Percentiles rank a stretch among this genome's conserved stretches.
phyloP scores from a whole-genome alignment of 2,797 vertebrate genomes.

The Cossypha niveicapilla region DNA sequence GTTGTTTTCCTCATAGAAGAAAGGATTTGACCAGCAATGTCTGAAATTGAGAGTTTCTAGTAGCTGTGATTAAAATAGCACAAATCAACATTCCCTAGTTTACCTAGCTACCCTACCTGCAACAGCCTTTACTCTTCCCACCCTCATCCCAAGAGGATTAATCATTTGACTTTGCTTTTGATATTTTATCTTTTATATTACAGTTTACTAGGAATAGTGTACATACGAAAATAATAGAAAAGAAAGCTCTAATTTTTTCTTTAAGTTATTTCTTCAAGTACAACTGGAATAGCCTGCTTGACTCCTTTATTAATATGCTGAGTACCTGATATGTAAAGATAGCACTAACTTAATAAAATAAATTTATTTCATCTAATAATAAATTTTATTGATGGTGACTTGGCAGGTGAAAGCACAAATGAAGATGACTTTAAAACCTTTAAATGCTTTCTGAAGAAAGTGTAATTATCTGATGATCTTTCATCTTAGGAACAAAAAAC shows the following conservation, averaged over 20 bases:
- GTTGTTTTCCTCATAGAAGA: neutral
- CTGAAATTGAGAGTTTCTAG: neutral
- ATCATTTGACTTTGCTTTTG: neutral
- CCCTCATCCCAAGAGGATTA: neutral
- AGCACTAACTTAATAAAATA: neutral
- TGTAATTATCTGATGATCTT: neutral
- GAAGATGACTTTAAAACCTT: neutral
- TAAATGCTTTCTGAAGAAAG: neutral
- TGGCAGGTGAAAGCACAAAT: neutral
- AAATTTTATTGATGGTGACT: neutral
- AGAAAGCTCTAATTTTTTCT: neutral
- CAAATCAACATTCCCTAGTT: neutral
- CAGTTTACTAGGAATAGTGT: neutral
- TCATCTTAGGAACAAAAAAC: neutral
- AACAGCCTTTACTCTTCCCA: accelerated
- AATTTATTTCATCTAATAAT: slow-evolving; percentile 11
- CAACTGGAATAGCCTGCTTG: neutral
- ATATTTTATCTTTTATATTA: neutral
- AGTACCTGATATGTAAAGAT: neutral
- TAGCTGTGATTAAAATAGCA: neutral
- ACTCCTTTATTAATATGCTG: neutral
- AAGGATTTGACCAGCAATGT: neutral
- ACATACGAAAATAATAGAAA: neutral
- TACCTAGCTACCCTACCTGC: neutral
- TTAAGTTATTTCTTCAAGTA: neutral